Evolutionary conservation across 2,113 vertebrate species (phyloP).

Genomic region (Percopsis transmontana): DNA sequence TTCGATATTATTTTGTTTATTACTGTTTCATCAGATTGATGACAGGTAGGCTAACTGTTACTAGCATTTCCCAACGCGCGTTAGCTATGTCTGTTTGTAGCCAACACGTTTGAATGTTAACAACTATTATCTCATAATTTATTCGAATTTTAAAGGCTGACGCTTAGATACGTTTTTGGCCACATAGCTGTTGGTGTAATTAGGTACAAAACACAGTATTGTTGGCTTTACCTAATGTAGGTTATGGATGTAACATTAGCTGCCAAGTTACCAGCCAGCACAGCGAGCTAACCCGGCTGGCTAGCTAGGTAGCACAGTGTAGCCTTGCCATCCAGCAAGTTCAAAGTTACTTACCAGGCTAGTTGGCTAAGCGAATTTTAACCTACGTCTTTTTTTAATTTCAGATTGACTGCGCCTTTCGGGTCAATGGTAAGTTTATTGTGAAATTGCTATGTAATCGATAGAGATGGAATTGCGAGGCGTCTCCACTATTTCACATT

Average conservation of each 20-base stretch:
- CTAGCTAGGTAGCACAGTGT: constrained; percentile 43
- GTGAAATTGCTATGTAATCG: neutral
- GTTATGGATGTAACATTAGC: constrained; percentile 38
- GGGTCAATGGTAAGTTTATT: constrained; percentile 89
- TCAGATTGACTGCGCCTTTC: constrained; percentile 91
- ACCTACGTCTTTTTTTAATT: constrained; percentile 57
- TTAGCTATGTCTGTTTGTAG: constrained; percentile 47
- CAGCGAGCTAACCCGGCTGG: constrained; percentile 49
- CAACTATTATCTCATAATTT: neutral
- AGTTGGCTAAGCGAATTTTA: constrained; percentile 56
- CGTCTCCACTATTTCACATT: constrained; percentile 28
- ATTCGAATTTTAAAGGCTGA: neutral
- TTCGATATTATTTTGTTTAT: constrained; percentile 23
- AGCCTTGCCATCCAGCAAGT: constrained; percentile 64
- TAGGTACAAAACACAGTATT: neutral
- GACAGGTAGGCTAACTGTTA: constrained; percentile 60
- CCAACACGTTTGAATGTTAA: constrained; percentile 20
- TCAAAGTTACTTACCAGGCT: constrained; percentile 77
- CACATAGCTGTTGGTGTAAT: neutral
- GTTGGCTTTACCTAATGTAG: constrained; percentile 31
- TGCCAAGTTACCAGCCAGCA: constrained; percentile 27
- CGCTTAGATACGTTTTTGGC: neutral
- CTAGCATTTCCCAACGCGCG: constrained; percentile 48
- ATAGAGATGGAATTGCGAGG: neutral
- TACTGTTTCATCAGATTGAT: constrained; percentile 46